Evolutionary conservation across 1,140 invertebrate species (phyloP).

Genomic region (Sycophaga agraensis): DNA sequence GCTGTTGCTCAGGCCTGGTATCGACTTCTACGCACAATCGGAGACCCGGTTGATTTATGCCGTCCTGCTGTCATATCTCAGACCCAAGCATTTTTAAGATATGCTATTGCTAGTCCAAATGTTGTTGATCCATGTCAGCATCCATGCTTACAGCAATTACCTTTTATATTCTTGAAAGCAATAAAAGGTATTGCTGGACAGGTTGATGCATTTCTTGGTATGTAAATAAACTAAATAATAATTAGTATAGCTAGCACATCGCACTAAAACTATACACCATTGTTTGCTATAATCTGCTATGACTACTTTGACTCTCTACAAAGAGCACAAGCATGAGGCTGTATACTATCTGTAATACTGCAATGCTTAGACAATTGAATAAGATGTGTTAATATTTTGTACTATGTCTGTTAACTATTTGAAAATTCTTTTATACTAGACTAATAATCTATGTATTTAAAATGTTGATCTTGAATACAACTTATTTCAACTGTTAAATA

Average conservation of each 20-base stretch:
- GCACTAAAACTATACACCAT: constrained; percentile 25
- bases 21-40: constrained; percentile 86
- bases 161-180: constrained; percentile 89
- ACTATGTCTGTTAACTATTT: too few species aligned
- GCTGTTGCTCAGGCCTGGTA: constrained; percentile 94
- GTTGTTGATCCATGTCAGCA: constrained; percentile 87
- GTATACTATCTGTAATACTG: not conserved
- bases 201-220: constrained; percentile 95
- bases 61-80: constrained; percentile 83
- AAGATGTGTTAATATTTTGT: not conserved
- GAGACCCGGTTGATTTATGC: constrained; percentile 91
- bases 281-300: constrained; percentile 30
- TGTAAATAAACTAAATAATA: constrained; percentile 35
- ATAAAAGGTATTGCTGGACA: constrained; percentile 90
- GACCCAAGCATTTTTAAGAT: constrained; percentile 80
- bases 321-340: constrained; percentile 23
- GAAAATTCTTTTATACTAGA: too few species aligned
- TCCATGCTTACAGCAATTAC: constrained; percentile 83
- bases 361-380: not conserved
- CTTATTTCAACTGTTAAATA: too few species aligned
- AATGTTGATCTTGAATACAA: too few species aligned
- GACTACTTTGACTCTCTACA: constrained; percentile 20
- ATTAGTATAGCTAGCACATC: constrained; percentile 11
- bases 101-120: constrained; percentile 70
- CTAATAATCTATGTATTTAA: too few species aligned